These are phyloP conservation scores for Cheilosia soror DNA, from an alignment of 2,888 invertebrate species.

Conservation along the genomic window DNA sequence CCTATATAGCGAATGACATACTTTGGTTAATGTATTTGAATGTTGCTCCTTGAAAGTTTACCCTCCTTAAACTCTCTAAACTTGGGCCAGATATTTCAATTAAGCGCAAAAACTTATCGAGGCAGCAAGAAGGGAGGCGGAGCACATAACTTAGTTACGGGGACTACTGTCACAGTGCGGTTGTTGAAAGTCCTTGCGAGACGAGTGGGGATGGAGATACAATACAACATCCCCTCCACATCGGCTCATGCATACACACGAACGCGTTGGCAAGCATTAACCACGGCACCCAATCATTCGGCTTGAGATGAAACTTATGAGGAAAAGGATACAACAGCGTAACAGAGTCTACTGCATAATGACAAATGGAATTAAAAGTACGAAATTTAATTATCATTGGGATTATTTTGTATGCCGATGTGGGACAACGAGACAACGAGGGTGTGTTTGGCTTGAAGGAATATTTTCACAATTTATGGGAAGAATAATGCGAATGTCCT, in stretches of 20 bases:
- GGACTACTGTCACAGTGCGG: conserved; percentile 58
- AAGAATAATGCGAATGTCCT: background rate
- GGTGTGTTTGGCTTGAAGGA: background rate
- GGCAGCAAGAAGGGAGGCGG: conserved; percentile 8
- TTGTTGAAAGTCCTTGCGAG: conserved; percentile 53
- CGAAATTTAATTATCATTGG: conserved; percentile 63
- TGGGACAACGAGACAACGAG: background rate
- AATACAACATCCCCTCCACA: background rate
- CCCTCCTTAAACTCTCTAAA: conserved; percentile 64
- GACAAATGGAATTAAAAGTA: conserved; percentile 70
- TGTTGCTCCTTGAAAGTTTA: conserved; percentile 73
- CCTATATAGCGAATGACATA: conserved; percentile 32
- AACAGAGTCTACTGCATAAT: conserved; percentile 50
- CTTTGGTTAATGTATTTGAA: conserved; percentile 69
- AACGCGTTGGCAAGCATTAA: conserved; percentile 14
- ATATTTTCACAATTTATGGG: background rate
- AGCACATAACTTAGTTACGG: conserved; percentile 67
- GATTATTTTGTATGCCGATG: conserved; percentile 34
- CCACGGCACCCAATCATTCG: conserved; percentile 43
- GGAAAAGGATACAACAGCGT: conserved; percentile 48
- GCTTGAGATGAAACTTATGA: conserved; percentile 43
- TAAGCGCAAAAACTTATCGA: conserved; percentile 69
- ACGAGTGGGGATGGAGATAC: conserved; percentile 29
- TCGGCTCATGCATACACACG: conserved; percentile 3
- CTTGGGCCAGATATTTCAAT: conserved; percentile 73